A percentile compares a stretch with the other conserved stretches of the same genome.
Conservation (phyloP, 2,888 invertebrate genomes). For the Drymonia ruficornis region DNA sequence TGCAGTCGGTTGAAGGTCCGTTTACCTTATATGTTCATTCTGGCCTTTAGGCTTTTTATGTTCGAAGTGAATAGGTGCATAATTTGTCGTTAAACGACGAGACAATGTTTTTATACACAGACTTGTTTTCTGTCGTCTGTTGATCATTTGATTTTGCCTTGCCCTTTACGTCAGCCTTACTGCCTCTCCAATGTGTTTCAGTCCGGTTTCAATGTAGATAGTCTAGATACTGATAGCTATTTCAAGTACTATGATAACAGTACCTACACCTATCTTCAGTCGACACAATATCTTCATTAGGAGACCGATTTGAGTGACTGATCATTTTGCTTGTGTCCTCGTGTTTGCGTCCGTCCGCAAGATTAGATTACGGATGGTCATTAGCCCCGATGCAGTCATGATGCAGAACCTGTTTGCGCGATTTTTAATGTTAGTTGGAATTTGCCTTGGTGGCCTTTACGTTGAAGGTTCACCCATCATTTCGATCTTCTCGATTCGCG, state of each 20-base stretch:
- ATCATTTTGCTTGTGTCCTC: slow-evolving; percentile 45
- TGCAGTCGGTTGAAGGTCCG: slow-evolving; percentile 3
- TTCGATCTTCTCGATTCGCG: not conserved
- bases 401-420: slow-evolving; percentile 60
- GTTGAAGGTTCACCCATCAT: slow-evolving; percentile 18
- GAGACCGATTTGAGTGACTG: not conserved
- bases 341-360: slow-evolving; percentile 51
- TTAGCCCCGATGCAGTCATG: slow-evolving; percentile 63
- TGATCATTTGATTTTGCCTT: not conserved
- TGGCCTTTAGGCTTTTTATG: slow-evolving; percentile 4
- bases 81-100: not conserved
- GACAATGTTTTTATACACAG: not conserved
- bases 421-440: slow-evolving; percentile 47
- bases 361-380: slow-evolving; percentile 78
- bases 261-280: not conserved
- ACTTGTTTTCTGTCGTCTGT: not conserved
- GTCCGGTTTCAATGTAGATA: not conserved
- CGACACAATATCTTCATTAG: not conserved
- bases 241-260: not conserved
- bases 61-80: not conserved
- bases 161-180: not conserved
- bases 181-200: not conserved
- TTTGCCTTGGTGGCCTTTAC: slow-evolving; percentile 31
- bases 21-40: slow-evolving; percentile 7
- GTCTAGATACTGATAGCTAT: not conserved